Conservation (phyloP, 2,888 invertebrate genomes). For the Sturmia bella region DNA sequence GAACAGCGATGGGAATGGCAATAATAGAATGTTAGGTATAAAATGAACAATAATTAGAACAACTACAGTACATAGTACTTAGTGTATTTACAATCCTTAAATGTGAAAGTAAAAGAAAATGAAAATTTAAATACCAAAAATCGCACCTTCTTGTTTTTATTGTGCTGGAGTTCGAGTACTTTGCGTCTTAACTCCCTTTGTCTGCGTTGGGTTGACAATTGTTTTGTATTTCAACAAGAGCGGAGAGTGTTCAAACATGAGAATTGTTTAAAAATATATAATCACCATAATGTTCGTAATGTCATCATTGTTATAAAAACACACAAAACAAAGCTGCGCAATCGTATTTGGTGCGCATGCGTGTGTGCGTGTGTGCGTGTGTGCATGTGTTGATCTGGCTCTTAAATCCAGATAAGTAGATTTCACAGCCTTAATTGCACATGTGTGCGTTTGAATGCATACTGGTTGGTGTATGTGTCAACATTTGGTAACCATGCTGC, state of each 20-base stretch:
- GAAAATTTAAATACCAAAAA: slow-evolving; percentile 46
- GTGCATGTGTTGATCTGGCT: slow-evolving; percentile 42
- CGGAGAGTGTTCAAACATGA: slow-evolving; percentile 48
- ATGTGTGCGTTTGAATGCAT: neutral
- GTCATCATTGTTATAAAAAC: slow-evolving; percentile 53
- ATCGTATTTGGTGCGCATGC: slow-evolving; percentile 41
- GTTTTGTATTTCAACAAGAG: slow-evolving; percentile 39
- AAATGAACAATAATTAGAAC: slow-evolving; percentile 60
- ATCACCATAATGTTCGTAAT: slow-evolving; percentile 50
- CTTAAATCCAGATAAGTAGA: slow-evolving; percentile 59
- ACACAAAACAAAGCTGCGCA: slow-evolving; percentile 46
- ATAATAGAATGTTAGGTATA: slow-evolving; percentile 17
- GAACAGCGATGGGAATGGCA: slow-evolving; percentile 11
- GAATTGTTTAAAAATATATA: slow-evolving; percentile 45
- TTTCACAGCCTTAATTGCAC: slow-evolving; percentile 21
- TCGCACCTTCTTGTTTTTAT: slow-evolving; percentile 60
- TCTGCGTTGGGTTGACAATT: slow-evolving; percentile 32
- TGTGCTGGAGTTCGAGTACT: slow-evolving; percentile 8
- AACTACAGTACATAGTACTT: slow-evolving; percentile 28
- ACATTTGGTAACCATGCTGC: slow-evolving; percentile 54
- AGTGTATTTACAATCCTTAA: neutral
- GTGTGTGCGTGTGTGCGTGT: too few species aligned
- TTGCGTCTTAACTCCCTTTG: slow-evolving; percentile 28
- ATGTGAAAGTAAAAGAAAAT: slow-evolving; percentile 6
- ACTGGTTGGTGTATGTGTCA: neutral